These are phyloP conservation scores for Poecile montanus DNA, from an alignment of 2,797 vertebrate genomes.

Conservation along the genomic window DNA sequence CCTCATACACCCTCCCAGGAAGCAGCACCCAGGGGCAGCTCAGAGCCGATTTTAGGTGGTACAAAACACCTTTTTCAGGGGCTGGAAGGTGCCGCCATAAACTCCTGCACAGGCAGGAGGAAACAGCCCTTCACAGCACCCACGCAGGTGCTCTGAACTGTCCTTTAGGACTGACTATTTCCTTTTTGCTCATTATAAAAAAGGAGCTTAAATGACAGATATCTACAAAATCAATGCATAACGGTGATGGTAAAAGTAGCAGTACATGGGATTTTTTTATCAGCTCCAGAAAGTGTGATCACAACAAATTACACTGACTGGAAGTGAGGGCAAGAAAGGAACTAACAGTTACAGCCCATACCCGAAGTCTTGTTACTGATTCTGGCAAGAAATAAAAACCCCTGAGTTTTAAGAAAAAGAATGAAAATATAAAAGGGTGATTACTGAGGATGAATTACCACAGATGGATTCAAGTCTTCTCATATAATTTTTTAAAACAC, in stretches of 20 bases:
- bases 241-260: not conserved
- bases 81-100: not conserved
- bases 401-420: not conserved
- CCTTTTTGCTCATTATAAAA: not conserved
- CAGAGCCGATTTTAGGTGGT: not conserved
- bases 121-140: not conserved
- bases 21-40: not conserved
- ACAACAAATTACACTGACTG: not conserved
- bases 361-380: not conserved
- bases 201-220: not conserved
- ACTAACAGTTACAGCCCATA: not conserved
- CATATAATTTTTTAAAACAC: not conserved
- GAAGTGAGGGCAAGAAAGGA: conserved; percentile 20
- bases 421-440: not conserved
- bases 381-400: not conserved
- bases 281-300: not conserved
- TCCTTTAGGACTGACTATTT: not conserved
- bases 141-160: accelerated
- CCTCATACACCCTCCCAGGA: not conserved
- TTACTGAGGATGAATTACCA: not conserved
- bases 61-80: not conserved
- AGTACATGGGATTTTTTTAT: not conserved
- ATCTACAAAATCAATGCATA: not conserved
- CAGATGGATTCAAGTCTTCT: not conserved
- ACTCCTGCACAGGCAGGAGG: not conserved